Evolutionary conservation across 2,888 invertebrate genomes (phyloP).

Genomic region (Onthophagus sagittarius): DNA sequence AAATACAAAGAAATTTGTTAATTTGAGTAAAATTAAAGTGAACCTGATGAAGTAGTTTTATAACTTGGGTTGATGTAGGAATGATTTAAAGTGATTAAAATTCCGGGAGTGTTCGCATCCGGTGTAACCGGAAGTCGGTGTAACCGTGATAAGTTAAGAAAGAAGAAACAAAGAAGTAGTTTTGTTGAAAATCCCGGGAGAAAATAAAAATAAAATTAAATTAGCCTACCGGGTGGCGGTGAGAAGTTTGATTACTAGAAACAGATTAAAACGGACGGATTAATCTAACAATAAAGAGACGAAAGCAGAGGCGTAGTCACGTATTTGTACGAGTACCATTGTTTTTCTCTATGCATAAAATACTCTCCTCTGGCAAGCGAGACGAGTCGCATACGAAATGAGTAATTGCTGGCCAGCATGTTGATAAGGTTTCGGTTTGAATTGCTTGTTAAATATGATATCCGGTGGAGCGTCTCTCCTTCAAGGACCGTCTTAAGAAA

Average conservation of each 20-base stretch:
- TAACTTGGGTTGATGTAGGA: neutral
- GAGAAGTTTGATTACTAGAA: neutral
- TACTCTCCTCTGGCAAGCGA: constrained; percentile 25
- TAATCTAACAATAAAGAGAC: neutral
- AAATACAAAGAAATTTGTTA: too few species aligned
- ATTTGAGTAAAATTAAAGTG: too few species aligned
- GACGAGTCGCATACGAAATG: constrained; percentile 33
- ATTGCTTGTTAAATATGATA: constrained; percentile 37
- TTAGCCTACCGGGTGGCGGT: neutral
- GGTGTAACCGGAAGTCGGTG: neutral
- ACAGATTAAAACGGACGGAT: neutral
- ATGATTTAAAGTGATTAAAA: neutral
- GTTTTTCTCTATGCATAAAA: constrained; percentile 32
- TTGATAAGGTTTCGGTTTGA: constrained; percentile 34
- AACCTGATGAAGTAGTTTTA: too few species aligned
- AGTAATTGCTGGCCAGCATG: constrained; percentile 32
- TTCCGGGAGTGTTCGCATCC: neutral
- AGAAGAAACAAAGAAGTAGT: neutral
- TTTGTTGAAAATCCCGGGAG: too few species aligned
- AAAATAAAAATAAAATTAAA: too few species aligned
- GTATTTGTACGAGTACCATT: constrained; percentile 26
- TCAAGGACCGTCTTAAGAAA: constrained; percentile 26
- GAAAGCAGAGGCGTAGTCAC: neutral
- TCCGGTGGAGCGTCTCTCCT: constrained; percentile 33
- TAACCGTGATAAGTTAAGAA: neutral